Base-by-base conservation (phyloP, 2,888 invertebrate species). In the Drosophila anomalata region DNA sequence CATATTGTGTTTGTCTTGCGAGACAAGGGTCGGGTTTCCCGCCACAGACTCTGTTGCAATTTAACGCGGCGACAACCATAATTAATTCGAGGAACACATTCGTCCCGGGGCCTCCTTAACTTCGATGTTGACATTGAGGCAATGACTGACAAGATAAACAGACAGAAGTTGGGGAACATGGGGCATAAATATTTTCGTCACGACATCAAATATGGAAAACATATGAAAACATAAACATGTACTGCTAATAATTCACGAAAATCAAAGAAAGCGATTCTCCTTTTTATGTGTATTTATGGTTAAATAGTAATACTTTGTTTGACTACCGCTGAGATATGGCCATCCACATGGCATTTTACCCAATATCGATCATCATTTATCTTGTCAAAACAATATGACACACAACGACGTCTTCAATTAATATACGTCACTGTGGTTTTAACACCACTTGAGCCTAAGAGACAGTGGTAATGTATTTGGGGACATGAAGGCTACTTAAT, bases 61-160 rank as follows among this genome's bases (percentile, higher is more conserved):
- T 58, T 56, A 71, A 39, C 51, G 68, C 65, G 62, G 66, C 62
- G 80, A 73, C 75, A 83, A 63, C 62, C 65, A 53, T 78, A 82
- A 82, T 82, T 82, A 82, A 86, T 76, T 70, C 53, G 75, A 59
- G 60, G 24, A 58, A 63, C 59, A 78, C 62, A 70, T 65, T 73
- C 69, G 58, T 67, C 62, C 9, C 50, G 44, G 65, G 75, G 51
- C 51, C 44, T 39, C 52, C 17, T 47, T 59, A 50, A 59, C 50
- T 55, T 54, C 54, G 39, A 47, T 61, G 62, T 59, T 68, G 66
- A 71, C 68, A 78, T 66, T 69, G 68, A 52, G 54, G 39, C 59
- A 47, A 71, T 70, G 62, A 56, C 62, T 61, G 50, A 22, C 47
- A 70, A 56, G 33, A 52, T 36, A 73, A 66, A 62, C 61, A 44